Evolutionary conservation across 2,888 invertebrate species (phyloP), one percentile per base, ranked within the genome.

Genomic region (Nesidiocoris tenuis): DNA sequence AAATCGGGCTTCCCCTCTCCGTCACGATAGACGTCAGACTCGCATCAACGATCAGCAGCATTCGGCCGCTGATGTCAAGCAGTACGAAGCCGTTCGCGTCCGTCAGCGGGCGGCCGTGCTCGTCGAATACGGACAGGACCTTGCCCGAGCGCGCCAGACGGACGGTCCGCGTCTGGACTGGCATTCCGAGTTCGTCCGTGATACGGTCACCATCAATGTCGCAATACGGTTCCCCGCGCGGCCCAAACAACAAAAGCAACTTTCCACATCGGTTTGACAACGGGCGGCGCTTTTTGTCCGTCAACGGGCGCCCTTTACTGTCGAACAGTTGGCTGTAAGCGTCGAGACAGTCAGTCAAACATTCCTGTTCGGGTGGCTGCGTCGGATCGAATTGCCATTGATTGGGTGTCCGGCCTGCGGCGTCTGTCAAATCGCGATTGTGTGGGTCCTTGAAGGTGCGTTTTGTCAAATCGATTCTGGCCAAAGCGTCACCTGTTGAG

Each of bases 271-370:
- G 21, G 56, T 75, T 54, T 17, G 61, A n/a, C n/a, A 75, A 61
- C 23, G 75, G 75, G 12, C 75, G 25, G 2, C 75, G 23, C 9
- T 61, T 17, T 1, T 21, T n/a, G 74, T 78, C 78, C 17, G 76
- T 76, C 18, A 78, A 64, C 0, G 78, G 78, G 9, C 72, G 70
- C 23, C 78, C 78, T 74, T 74, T 76, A 19, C 66, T 61, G 23
- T 76, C 75, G 71, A 76, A 77, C 56, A 76, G 17, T n/a, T 72
- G 19, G 0, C 63, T 67, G 61, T 59, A 66, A 18, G 61, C 63
- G 24, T 19, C 55, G 7, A 21, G 61, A 25, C 59, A 21, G 7
- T 39, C 59, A 1, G 66, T 22, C 1, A 68, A 54, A 5, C 25
- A 57, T 25, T 39, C 21, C 1, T n/a, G 1, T 1, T 25, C 61